These are phyloP conservation scores for Desoria tigrina DNA, from an alignment of 2,888 invertebrate species.

Conservation along the genomic window DNA sequence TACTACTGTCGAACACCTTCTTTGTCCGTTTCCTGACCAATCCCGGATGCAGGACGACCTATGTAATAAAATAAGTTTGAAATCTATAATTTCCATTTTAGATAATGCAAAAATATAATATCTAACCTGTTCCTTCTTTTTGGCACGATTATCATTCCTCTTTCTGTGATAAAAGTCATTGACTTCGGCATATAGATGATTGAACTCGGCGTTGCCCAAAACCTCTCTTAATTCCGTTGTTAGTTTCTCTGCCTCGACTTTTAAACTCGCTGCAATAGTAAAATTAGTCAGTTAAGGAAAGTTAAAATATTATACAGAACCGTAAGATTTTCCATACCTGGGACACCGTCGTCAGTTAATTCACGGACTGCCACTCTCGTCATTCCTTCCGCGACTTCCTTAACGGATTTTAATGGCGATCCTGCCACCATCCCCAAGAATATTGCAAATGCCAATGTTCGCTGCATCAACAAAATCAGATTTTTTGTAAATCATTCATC, in stretches of 20 bases:
- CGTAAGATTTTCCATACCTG: slow-evolving; percentile 19
- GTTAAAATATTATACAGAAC: background rate
- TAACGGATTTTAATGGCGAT: slow-evolving; percentile 34
- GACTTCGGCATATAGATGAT: slow-evolving; percentile 36
- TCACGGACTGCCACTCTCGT: slow-evolving; percentile 42
- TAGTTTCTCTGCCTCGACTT: slow-evolving; percentile 37
- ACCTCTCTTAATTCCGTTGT: slow-evolving; percentile 29
- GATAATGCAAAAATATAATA: slow-evolving; percentile 6
- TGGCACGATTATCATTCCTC: slow-evolving; percentile 42
- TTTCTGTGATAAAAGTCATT: slow-evolving; percentile 43
- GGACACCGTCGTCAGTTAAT: slow-evolving; percentile 44
- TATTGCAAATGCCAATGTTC: slow-evolving; percentile 38
- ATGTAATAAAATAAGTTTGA: background rate
- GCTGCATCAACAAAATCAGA: slow-evolving; percentile 23
- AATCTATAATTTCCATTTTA: background rate
- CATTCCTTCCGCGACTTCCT: slow-evolving; percentile 33
- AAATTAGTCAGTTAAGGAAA: background rate
- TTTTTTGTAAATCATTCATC: too few species aligned
- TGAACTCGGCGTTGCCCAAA: slow-evolving; percentile 38
- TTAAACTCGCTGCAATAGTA: slow-evolving; percentile 28
- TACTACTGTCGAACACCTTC: slow-evolving; percentile 19
- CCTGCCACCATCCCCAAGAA: slow-evolving; percentile 37
- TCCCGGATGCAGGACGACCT: slow-evolving; percentile 41
- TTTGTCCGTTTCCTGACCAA: slow-evolving; percentile 35
- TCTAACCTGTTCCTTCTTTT: slow-evolving; percentile 47